Base-by-base conservation (phyloP, 2,888 invertebrate species). In the Eudemis profundana region DNA sequence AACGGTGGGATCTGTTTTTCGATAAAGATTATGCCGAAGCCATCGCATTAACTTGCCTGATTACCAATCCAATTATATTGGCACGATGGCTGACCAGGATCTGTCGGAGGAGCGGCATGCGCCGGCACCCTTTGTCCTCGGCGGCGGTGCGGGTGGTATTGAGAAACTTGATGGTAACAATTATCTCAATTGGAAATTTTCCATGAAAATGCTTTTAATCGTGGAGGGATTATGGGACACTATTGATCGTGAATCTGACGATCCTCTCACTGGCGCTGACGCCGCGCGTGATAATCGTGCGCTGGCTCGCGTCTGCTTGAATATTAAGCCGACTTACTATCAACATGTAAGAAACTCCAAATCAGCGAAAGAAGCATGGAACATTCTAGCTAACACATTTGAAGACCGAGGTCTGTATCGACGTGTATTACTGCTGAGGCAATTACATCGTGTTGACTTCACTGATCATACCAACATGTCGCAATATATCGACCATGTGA, bases 391-490 rank as follows among this genome's bases (percentile, higher is more conserved):
- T 0, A 17, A 44, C 0, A 19, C 23, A 5, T 61, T 61, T 27
- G 51, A 61, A 17, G 53, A 61, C 21, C 33, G 19, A 17, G 53
- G 53, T 1, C 19, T 53, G 14, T 46, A 53, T 15, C 23, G 46
- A 4, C 33, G 46, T 0, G 46, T 46, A 0, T 8, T 44, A 0
- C 19, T 53, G 8, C 14, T 61, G 10, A 2, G 53, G 3, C 33
- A 53, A 10, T 5, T 53, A 3, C 61, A 61, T 15, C 7, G n/a
- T n/a, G n/a, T n/a, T n/a, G n/a, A n/a, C n/a, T n/a, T n/a, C n/a
- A n/a, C n/a, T n/a, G 46, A 27, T 5, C 27, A 27, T 7, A 27
- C 27, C 4, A 7, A 27, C 7, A 40, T 40, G 14, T 40, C 40
- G 4, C 14, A n/a, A 1, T 40, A 14, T 14, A 40, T 40, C 14